Conservation (phyloP, 2,113 vertebrate species). For the Lasiurus borealis region DNA sequence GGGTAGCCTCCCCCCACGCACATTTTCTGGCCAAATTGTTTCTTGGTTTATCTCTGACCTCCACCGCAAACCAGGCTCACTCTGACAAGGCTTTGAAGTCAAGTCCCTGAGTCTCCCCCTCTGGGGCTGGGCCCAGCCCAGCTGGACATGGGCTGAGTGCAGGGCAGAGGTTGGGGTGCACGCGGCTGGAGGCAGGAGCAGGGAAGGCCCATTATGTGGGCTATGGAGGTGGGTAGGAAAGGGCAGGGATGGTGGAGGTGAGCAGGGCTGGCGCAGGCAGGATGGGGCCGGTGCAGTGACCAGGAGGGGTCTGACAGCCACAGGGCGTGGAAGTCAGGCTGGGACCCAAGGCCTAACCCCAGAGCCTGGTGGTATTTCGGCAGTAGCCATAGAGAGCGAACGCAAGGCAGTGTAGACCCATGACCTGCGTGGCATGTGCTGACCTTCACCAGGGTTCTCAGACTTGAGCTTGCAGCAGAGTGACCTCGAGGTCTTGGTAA, state of each 20-base stretch:
- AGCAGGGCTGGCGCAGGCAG: background rate
- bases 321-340: background rate
- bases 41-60: constrained; percentile 77
- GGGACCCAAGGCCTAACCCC: background rate
- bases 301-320: background rate
- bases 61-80: constrained; percentile 63
- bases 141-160: constrained; percentile 59
- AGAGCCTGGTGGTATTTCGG: background rate
- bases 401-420: background rate
- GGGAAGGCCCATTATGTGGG: background rate
- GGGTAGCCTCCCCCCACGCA: background rate
- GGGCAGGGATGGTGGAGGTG: background rate
- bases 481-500: background rate
- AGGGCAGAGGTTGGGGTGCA: constrained; percentile 61
- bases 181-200: background rate
- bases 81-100: constrained; percentile 80
- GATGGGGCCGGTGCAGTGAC: background rate
- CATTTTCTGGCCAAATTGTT: constrained; percentile 63
- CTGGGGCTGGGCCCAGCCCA: constrained; percentile 54
- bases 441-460: background rate
- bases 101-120: constrained; percentile 68
- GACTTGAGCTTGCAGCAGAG: background rate
- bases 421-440: no score
- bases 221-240: background rate
- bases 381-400: background rate